phyloP scores from a whole-genome alignment of 1,140 invertebrate species.

The Brachionus manjavacas region DNA sequence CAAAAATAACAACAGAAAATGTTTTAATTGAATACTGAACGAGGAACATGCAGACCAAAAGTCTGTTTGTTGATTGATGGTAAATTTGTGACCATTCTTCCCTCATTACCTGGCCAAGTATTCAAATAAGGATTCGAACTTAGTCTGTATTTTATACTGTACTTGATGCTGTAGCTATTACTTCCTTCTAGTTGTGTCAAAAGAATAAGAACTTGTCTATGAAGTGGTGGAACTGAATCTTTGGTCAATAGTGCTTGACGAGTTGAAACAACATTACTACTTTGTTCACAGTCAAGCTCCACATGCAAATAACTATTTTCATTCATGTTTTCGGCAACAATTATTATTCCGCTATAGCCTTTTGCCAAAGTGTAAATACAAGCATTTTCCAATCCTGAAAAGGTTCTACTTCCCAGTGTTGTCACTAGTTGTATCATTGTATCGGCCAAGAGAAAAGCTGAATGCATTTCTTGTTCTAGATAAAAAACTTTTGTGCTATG shows the following conservation, averaged over 20 bases:
- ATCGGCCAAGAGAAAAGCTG: conserved; percentile 30
- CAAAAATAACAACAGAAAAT: not conserved
- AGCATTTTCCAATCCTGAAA: conserved; percentile 17
- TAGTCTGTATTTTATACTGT: conserved; percentile 40
- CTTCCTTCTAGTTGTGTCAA: conserved; percentile 36
- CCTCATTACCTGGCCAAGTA: conserved; percentile 38
- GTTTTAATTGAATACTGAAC: conserved; percentile 19
- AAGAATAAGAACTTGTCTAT: conserved; percentile 39
- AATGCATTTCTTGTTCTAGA: conserved; percentile 40
- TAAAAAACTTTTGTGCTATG: conserved; percentile 37
- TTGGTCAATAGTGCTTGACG: conserved; percentile 11
- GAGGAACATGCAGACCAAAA: conserved; percentile 29
- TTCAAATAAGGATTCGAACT: conserved; percentile 42
- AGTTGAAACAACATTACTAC: conserved; percentile 34
- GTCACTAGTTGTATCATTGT: conserved; percentile 4
- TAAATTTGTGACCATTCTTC: conserved; percentile 39
- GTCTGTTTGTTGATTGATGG: conserved; percentile 32
- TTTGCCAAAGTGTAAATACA: conserved; percentile 40
- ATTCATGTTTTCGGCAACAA: conserved; percentile 35
- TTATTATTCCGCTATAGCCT: conserved; percentile 20
- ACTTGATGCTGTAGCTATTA: conserved; percentile 26
- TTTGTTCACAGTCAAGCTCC: conserved; percentile 20
- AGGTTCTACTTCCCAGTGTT: conserved; percentile 21
- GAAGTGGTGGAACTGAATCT: conserved; percentile 35
- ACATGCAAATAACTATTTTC: conserved; percentile 30